Conservation (phyloP, 1,140 invertebrate genomes). For the Adoxophyes honmai region DNA sequence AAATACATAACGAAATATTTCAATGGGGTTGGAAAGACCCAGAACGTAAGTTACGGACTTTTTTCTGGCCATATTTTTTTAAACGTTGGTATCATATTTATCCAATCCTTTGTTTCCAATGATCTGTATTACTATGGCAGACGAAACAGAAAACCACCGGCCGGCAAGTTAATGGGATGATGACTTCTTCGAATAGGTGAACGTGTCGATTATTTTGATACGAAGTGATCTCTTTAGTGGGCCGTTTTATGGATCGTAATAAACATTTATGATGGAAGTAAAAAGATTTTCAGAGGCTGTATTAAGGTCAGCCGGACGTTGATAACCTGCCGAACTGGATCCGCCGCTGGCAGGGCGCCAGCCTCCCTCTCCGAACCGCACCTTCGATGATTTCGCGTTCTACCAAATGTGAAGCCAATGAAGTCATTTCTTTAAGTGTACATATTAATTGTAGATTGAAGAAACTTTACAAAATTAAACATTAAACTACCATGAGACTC, state of each 20-base stretch:
- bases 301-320: conserved; percentile 55
- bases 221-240: conserved; percentile 48
- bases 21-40: too few species aligned
- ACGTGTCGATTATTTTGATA: conserved; percentile 47
- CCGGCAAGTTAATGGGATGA: not conserved
- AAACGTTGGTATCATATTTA: too few species aligned
- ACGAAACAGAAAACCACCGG: not conserved
- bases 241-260: conserved; percentile 48
- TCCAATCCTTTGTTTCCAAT: too few species aligned
- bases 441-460: too few species aligned
- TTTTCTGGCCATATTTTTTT: too few species aligned
- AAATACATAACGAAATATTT: too few species aligned
- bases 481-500: too few species aligned
- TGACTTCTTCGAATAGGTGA: conserved; percentile 24
- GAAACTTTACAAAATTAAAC: too few species aligned
- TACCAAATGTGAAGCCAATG: not conserved
- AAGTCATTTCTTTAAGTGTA: too few species aligned
- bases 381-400: conserved; percentile 26
- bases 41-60: too few species aligned
- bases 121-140: too few species aligned
- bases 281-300: conserved; percentile 48
- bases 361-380: conserved; percentile 18
- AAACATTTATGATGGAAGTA: conserved; percentile 55
- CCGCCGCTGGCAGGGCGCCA: conserved; percentile 47
- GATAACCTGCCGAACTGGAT: conserved; percentile 56